Conservation (phyloP, 2,113 vertebrate genomes). For the Sorex fumeus region DNA sequence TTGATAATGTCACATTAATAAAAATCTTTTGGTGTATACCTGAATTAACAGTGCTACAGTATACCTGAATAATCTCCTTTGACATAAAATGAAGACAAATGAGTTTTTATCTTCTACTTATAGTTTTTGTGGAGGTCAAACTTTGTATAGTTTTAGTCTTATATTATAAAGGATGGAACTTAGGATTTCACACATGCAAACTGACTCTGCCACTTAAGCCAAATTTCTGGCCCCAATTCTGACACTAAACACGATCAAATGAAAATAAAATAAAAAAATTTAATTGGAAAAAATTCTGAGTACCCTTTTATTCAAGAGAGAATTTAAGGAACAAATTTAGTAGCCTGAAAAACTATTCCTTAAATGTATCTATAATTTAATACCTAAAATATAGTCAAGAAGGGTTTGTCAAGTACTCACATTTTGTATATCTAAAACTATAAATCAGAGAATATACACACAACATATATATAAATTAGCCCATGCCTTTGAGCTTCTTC, state of each 20-base stretch:
- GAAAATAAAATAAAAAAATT: not conserved
- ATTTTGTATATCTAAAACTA: not conserved
- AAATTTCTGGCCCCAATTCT: not conserved
- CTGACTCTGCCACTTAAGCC: too few relatives aligned
- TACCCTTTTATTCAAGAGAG: not conserved
- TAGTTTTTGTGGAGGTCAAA: too few relatives aligned
- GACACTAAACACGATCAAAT: conserved; percentile 2
- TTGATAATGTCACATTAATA: not conserved
- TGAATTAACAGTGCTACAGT: too few relatives aligned
- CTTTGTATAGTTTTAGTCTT: too few relatives aligned
- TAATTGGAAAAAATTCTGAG: not conserved
- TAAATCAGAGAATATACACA: not conserved
- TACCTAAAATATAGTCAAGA: not conserved
- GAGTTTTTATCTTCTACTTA: conserved; percentile 1
- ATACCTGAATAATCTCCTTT: not conserved
- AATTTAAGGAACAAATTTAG: not conserved
- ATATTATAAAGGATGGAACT: too few relatives aligned
- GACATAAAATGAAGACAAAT: conserved; percentile 34
- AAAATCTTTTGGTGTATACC: not conserved
- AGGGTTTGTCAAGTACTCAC: not conserved
- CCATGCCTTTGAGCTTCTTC: not conserved
- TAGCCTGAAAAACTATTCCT: conserved; percentile 5
- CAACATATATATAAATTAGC: not conserved
- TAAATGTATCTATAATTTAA: not conserved
- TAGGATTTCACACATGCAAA: too few relatives aligned